Conservation (phyloP, 2,888 invertebrate species). For the Meteorus cinctellus region DNA sequence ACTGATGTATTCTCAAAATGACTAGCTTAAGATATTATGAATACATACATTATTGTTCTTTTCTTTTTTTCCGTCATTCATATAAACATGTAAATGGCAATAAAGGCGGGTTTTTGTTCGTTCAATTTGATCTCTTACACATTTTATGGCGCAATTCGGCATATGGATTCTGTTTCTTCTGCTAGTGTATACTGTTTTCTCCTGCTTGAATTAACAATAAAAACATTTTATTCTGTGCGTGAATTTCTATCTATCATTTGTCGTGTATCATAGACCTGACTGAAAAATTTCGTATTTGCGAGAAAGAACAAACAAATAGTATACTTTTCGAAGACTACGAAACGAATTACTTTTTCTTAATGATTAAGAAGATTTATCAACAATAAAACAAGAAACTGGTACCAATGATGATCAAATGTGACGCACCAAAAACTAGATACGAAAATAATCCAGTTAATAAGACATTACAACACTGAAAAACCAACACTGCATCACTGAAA, state of each 20-base stretch:
- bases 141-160: background rate
- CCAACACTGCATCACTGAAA: constrained; percentile 28
- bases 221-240: background rate
- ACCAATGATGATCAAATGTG: background rate
- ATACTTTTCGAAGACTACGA: background rate
- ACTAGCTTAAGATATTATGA: constrained; percentile 69
- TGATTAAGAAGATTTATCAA: constrained; percentile 8
- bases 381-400: constrained; percentile 10
- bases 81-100: constrained; percentile 50
- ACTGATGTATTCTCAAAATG: constrained; percentile 63
- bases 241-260: background rate
- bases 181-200: background rate
- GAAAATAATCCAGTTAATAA: constrained; percentile 45
- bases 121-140: constrained; percentile 19
- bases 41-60: constrained; percentile 57
- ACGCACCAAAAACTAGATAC: constrained; percentile 40
- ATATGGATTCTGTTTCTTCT: background rate
- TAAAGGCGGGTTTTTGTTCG: constrained; percentile 39
- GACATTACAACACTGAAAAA: constrained; percentile 7
- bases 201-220: background rate
- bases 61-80: constrained; percentile 34
- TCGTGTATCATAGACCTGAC: background rate
- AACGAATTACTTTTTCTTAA: constrained; percentile 1
- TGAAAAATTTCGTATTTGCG: background rate
- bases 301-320: background rate